A percentile compares a stretch with the other conserved stretches of the same genome.
These are phyloP conservation scores for Phylloscopus trochilus DNA, from an alignment of 2,113 vertebrate genomes.

Conservation along the genomic window DNA sequence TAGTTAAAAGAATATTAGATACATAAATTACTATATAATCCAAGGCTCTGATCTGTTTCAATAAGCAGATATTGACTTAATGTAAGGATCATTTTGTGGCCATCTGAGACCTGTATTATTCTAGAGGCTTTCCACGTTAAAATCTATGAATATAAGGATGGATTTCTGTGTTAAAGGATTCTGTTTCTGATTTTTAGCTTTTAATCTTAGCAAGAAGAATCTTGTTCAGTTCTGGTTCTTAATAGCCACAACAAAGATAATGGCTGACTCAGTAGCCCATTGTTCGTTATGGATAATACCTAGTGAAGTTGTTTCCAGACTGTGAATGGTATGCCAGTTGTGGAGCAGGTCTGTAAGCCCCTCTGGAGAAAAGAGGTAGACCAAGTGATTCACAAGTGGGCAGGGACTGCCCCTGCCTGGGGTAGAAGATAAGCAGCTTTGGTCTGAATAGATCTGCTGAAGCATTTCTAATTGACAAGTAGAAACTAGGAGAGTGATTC, in stretches of 20 bases:
- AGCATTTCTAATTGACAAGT: neutral
- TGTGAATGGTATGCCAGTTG: neutral
- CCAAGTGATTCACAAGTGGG: neutral
- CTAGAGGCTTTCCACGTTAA: neutral
- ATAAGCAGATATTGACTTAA: neutral
- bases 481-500: neutral
- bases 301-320: neutral
- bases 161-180: neutral
- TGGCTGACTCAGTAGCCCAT: neutral
- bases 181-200: neutral
- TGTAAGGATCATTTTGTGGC: neutral
- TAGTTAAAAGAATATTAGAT: neutral
- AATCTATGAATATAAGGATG: neutral
- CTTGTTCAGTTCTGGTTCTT: neutral
- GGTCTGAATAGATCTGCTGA: neutral
- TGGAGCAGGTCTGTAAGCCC: neutral
- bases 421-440: neutral
- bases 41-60: neutral
- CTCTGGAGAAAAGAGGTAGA: neutral
- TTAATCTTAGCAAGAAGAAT: neutral
- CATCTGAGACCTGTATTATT: neutral
- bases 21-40: neutral
- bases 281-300: neutral
- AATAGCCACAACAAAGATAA: neutral
- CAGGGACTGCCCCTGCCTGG: neutral